Evolutionary conservation across 2,113 vertebrate species (phyloP), one percentile per base, ranked within the genome.

Genomic region (Callopanchax toddi): DNA sequence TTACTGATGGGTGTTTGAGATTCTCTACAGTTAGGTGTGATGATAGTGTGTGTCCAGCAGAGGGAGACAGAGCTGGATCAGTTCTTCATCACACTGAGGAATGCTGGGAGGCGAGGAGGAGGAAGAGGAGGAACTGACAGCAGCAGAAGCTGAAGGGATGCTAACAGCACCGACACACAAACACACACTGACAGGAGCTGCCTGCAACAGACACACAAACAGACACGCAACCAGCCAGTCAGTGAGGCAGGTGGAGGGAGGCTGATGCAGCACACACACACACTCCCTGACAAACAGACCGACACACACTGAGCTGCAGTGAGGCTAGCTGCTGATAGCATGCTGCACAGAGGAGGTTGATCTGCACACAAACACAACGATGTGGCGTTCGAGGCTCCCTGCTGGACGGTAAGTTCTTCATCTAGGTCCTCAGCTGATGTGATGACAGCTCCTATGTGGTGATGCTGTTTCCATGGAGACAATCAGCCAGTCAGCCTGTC

Each of bases 71-170:
- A 81, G 29, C 5, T 55, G 11, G 2, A 22, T 20, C n/a, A 44
- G 49, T 34, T 64, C 40, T 36, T 44, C 40, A 17, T 62, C 58
- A 62, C 25, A 67, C 40, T 53, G 61, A 73, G 42, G 84, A 77
- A 77, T 79, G 75, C 71, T 79, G 79, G 80, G 83, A 84, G 60
- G 59, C 74, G 62, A 64, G 46, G 61, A 67, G 44, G 68, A 80
- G 57, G 62, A 71, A 60, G 53, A 64, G 60, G 72, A 70, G 57
- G 66, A 74, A 49, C 55, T 61, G 79, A 82, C 71, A 66, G 25
- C 67, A 76, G 48, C 64, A 83, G 66, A 74, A 71, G 78, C 70
- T 85, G 80, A 82, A 85, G 77, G 72, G 77, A 84, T 76, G 84
- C 79, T 86, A 84, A 55, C 59, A 79, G 77, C 74, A 68, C 26